These are phyloP conservation scores for Dysidea cf. avara DNA, from an alignment of 37 sponge, comb jelly and placozoan genomes.

Conservation along the genomic window DNA sequence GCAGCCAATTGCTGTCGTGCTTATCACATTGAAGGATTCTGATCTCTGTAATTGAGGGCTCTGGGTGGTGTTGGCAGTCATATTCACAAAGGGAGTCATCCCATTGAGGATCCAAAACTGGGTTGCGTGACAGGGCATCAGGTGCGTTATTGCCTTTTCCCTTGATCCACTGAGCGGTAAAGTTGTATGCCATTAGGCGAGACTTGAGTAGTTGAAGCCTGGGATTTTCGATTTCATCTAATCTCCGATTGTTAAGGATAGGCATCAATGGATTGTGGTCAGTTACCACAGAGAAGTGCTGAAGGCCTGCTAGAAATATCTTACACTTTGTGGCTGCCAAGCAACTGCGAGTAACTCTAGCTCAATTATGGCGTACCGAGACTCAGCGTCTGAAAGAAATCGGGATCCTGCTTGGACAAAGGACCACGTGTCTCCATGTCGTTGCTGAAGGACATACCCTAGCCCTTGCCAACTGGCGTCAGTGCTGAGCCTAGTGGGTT, in stretches of 20 bases:
- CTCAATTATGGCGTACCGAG: constrained; percentile 5
- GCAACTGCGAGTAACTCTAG: background rate
- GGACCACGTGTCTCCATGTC: background rate
- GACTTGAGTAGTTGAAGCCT: constrained; percentile 6
- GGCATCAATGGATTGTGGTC: constrained; percentile 19
- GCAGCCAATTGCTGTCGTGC: no score
- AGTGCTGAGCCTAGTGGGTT: constrained; percentile 4
- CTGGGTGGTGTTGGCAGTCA: no score
- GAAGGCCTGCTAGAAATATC: background rate
- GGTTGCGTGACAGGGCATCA: background rate
- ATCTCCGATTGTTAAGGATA: constrained; percentile 10
- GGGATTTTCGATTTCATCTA: constrained; percentile 12
- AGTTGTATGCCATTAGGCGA: background rate
- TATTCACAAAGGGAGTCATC: background rate
- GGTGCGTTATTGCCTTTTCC: background rate
- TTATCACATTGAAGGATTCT: no score
- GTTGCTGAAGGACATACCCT: background rate
- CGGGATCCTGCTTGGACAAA: background rate
- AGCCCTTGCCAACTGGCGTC: no score
- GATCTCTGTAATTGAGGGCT: no score
- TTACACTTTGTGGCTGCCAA: constrained; percentile 1
- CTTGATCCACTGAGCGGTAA: constrained; percentile 3
- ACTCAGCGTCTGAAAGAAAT: constrained; percentile 4
- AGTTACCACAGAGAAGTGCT: background rate
- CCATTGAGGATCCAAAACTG: background rate